These are phyloP conservation scores for Goniozus legneri DNA, from an alignment of 1,140 invertebrate species.

Conservation along the genomic window DNA sequence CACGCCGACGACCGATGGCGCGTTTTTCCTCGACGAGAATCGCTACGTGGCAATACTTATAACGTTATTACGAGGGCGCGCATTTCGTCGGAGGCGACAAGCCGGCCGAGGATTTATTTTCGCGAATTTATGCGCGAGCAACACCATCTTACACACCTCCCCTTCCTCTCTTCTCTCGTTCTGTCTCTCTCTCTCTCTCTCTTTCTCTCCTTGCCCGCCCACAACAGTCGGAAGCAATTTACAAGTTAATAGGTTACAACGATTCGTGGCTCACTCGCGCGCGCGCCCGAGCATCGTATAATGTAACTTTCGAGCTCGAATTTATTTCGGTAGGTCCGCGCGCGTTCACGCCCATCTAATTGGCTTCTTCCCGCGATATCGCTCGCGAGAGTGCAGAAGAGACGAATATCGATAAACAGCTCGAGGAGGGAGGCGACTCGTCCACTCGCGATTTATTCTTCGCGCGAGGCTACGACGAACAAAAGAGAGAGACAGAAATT, in stretches of 20 bases:
- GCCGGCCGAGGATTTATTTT: conserved; percentile 12
- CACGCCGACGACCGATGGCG: too few relatives aligned
- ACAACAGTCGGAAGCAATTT: conserved; percentile 49
- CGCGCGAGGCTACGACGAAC: too few relatives aligned
- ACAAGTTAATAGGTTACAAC: conserved; percentile 51
- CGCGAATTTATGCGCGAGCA: conserved; percentile 26
- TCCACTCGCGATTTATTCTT: too few relatives aligned
- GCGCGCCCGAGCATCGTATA: not conserved
- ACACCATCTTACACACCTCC: too few relatives aligned
- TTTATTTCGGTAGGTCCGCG: conserved; percentile 33
- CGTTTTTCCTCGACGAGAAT: too few relatives aligned
- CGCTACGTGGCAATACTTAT: not conserved
- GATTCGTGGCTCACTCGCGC: conserved; percentile 37
- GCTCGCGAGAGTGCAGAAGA: too few relatives aligned
- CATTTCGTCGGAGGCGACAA: not conserved
- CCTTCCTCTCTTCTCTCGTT: too few relatives aligned
- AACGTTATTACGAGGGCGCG: not conserved
- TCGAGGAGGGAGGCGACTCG: too few relatives aligned
- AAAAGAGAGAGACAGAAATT: too few relatives aligned
- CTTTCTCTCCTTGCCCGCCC: conserved; percentile 14
- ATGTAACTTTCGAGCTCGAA: conserved; percentile 16
- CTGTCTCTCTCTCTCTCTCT: too few relatives aligned
- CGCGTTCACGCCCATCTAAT: conserved; percentile 48
- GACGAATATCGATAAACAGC: too few relatives aligned
- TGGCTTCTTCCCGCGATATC: too few relatives aligned